A percentile compares a stretch with the other conserved stretches of the same genome.
Conservation (phyloP, 1,140 invertebrate genomes). For the Drosophila carrolli region DNA sequence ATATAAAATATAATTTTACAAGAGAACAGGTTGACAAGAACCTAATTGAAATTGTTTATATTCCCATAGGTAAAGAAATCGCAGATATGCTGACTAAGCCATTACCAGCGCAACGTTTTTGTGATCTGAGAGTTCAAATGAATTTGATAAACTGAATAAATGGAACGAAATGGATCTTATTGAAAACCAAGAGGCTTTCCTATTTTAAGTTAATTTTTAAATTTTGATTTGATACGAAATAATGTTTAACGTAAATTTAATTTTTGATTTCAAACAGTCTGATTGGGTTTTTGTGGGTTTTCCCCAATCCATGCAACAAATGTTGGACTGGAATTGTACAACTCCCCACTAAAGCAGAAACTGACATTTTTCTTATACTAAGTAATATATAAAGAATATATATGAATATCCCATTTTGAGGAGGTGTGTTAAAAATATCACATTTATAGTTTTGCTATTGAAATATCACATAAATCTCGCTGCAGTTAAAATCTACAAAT, state of each 20-base stretch:
- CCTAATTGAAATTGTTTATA: background rate
- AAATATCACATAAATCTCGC: too few relatives aligned
- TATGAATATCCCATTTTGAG: too few relatives aligned
- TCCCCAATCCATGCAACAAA: background rate
- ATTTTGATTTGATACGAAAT: background rate
- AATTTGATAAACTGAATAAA: background rate
- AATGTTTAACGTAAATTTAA: background rate
- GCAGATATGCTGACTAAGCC: background rate
- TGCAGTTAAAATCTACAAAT: too few relatives aligned
- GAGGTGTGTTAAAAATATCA: too few relatives aligned
- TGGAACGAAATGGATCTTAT: background rate
- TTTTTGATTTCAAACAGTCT: background rate
- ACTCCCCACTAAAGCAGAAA: background rate
- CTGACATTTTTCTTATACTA: background rate
- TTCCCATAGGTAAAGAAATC: background rate
- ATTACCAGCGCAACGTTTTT: background rate
- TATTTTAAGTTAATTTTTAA: background rate
- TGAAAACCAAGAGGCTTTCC: background rate
- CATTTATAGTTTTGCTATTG: too few relatives aligned
- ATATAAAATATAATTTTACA: too few relatives aligned
- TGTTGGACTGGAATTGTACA: slow-evolving; percentile 2
- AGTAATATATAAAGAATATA: background rate
- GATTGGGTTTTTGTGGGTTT: slow-evolving; percentile 1
- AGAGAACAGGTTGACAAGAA: too few relatives aligned
- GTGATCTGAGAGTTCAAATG: background rate